Percentiles rank a stretch among this genome's conserved stretches.
Conservation (phyloP, 2,113 vertebrate species). For the Perca fluviatilis region DNA sequence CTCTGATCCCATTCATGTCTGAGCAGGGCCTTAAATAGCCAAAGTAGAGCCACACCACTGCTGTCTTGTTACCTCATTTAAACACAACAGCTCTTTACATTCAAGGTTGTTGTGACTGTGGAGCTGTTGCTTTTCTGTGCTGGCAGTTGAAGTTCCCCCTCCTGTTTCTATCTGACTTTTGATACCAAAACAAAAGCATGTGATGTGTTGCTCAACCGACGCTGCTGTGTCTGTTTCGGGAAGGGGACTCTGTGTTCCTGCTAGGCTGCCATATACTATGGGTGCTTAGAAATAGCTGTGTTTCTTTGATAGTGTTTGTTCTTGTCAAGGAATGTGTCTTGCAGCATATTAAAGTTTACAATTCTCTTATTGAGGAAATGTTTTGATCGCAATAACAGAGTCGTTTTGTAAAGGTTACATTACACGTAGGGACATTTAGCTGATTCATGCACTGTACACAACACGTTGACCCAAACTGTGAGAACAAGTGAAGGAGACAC, state of each 20-base stretch:
- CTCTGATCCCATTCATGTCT: background rate
- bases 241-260: background rate
- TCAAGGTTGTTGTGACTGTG: background rate
- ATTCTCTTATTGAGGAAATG: background rate
- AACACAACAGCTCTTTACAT: background rate
- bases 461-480: conserved; percentile 7
- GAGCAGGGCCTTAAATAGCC: background rate
- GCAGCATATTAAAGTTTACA: background rate
- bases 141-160: background rate
- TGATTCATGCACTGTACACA: conserved; percentile 19
- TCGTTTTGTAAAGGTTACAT: background rate
- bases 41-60: background rate
- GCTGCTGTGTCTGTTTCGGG: background rate
- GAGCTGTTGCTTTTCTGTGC: background rate
- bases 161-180: background rate
- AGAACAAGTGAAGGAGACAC: conserved; percentile 35
- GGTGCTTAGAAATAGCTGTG: background rate
- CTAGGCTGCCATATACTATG: background rate
- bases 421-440: background rate
- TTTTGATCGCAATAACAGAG: background rate
- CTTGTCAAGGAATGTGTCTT: background rate
- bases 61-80: too few species aligned
- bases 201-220: background rate
- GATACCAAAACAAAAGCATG: too few species aligned
- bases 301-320: background rate